Base-by-base conservation (phyloP, 2,797 vertebrate species). In the Gymnothorax javanicus region DNA sequence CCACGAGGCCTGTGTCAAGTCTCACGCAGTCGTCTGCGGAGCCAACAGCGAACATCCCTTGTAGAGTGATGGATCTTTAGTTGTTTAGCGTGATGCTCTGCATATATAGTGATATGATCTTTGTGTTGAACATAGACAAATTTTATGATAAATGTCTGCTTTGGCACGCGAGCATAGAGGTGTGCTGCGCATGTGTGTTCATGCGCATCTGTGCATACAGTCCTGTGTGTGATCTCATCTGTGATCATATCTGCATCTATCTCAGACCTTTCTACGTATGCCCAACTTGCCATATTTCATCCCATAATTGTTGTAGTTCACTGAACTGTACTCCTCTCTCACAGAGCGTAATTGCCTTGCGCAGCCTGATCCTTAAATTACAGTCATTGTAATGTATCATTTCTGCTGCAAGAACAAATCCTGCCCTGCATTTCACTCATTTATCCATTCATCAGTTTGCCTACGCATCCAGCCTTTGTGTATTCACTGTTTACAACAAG, bases 291-390 rank as follows among this genome's bases (percentile, higher is more conserved):
- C 75, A 52, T 89, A 87, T 90, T 91, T 90, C 73, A 58, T 83
- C 50, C 75, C 8, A 43, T 91, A 91, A 92, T 91, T 89, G 89
- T 86, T 92, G 90, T 87, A 82, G 59, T 84, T 43, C 82, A 84
- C 86, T 88, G 83, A 85, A 84, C 81, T 64, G 7, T 87, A 89
- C 90, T 87, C 90, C 89, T 89, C 11, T 52, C 92, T 79, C 85
- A 91, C 86, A 90, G 90, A 90, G 84, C 82, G 90, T 93, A 93
- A 95, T 95, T 94, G 94, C 90, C 90, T 90, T 88, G 87, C 84
- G 83, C 77, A 88, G 88, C 89, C 81, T 57, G 27, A 81, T 91
- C 89, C 90, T 91, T 90, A 93, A 94, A 94, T 94, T 90, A 91
- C 91, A 82, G 1, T 90, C 87, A 86, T 91, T 90, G 92, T 93